phyloP scores from a whole-genome alignment of 2,888 invertebrate genomes.

The Hipparchia sbordonii region DNA sequence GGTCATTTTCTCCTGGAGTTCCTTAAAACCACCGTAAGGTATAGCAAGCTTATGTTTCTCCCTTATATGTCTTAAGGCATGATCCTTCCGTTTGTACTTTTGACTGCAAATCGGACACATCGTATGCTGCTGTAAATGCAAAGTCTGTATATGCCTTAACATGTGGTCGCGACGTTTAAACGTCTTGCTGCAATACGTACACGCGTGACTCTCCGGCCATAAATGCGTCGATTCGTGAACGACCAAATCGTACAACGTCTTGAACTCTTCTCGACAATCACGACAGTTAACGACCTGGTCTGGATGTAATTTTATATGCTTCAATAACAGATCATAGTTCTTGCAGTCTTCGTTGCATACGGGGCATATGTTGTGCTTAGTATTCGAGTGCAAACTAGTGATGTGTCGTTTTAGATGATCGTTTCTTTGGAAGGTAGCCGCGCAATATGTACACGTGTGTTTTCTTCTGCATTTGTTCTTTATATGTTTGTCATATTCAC shows the following conservation, averaged over 20 bases:
- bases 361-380: conserved; percentile 51
- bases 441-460: conserved; percentile 50
- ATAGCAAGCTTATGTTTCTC: conserved; percentile 60
- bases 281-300: conserved; percentile 48
- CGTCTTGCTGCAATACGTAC: conserved; percentile 52
- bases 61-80: conserved; percentile 57
- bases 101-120: conserved; percentile 57
- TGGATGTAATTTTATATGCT: conserved; percentile 53
- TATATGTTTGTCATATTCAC: conserved; percentile 55
- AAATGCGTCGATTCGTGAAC: conserved; percentile 53
- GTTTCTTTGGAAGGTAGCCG: conserved; percentile 51
- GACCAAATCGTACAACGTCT: conserved; percentile 44
- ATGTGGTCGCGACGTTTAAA: conserved; percentile 65
- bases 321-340: conserved; percentile 49
- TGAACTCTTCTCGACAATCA: conserved; percentile 50
- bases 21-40: conserved; percentile 46
- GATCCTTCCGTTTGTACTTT: conserved; percentile 60
- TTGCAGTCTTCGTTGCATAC: conserved; percentile 54
- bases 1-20: neutral
- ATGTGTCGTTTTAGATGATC: conserved; percentile 62
- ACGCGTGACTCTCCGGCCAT: conserved; percentile 48
- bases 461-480: conserved; percentile 51
- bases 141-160: conserved; percentile 58
- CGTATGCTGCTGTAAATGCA: conserved; percentile 54
- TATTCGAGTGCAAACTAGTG: conserved; percentile 50